Evolutionary conservation across 2,888 invertebrate genomes (phyloP).

Genomic region (Xestoiulus laeticollis): DNA sequence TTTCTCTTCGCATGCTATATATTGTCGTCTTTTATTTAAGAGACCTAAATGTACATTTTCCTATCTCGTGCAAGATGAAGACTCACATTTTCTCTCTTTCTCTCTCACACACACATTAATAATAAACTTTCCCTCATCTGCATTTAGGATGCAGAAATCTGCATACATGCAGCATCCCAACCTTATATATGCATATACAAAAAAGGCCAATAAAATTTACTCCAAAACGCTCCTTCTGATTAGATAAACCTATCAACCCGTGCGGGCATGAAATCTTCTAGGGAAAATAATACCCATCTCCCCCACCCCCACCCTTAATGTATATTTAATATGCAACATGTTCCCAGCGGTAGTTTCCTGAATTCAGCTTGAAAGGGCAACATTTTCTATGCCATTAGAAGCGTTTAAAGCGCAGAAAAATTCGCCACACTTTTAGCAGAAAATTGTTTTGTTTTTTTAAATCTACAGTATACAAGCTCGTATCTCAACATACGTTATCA

Average conservation of each 20-base stretch:
- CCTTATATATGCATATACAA: background rate
- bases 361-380: background rate
- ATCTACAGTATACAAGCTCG: background rate
- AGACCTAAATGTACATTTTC: background rate
- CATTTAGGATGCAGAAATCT: constrained; percentile 28
- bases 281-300: background rate
- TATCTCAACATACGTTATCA: background rate
- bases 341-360: background rate
- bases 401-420: background rate
- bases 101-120: background rate
- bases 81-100: background rate
- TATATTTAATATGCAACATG: constrained; percentile 29
- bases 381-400: background rate
- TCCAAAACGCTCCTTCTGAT: constrained; percentile 30
- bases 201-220: constrained; percentile 19
- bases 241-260: constrained; percentile 16
- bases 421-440: background rate
- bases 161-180: background rate
- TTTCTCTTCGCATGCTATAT: background rate
- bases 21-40: background rate
- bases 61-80: background rate
- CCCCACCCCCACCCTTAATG: background rate
- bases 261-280: background rate
- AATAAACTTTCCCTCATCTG: constrained; percentile 34
- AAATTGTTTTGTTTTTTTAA: background rate